Conservation (phyloP, 2,888 invertebrate species). For the Tupiocoris notatus region DNA sequence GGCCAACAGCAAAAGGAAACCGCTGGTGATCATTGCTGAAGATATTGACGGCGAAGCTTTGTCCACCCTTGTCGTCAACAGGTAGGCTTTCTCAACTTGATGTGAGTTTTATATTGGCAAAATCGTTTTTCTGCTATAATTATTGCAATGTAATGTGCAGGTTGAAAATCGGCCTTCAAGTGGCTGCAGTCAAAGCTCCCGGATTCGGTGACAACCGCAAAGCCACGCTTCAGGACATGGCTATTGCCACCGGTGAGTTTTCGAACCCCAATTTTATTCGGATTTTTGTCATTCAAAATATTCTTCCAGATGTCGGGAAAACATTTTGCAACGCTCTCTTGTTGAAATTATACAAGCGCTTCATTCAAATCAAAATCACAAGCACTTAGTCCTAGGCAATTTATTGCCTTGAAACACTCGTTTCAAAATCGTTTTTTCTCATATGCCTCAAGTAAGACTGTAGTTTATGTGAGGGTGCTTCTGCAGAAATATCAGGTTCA, state of each 20-base stretch:
- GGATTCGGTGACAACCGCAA: slow-evolving; percentile 97
- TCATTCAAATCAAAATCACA: too few relatives aligned
- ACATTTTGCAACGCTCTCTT: too few relatives aligned
- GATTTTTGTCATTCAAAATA: too few relatives aligned
- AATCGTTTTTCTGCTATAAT: not conserved
- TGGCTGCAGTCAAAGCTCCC: slow-evolving; percentile 93
- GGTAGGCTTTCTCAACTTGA: slow-evolving; percentile 53
- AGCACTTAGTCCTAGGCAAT: too few relatives aligned
- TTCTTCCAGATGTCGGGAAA: too few relatives aligned
- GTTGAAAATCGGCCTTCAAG: slow-evolving; percentile 88
- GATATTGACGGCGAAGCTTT: slow-evolving; percentile 95
- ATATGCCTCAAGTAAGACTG: too few relatives aligned
- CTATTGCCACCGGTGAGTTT: slow-evolving; percentile 70
- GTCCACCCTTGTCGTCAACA: slow-evolving; percentile 89
- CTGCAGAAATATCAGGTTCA: too few relatives aligned
- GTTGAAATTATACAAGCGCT: too few relatives aligned
- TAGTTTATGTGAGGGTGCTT: too few relatives aligned
- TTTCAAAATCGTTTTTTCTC: too few relatives aligned
- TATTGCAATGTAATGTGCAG: slow-evolving; percentile 51
- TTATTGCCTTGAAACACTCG: too few relatives aligned
- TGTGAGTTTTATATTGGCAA: not conserved
- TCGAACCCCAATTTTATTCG: too few relatives aligned
- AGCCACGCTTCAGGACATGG: slow-evolving; percentile 89
- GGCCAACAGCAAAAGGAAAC: slow-evolving; percentile 90
- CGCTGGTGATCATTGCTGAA: slow-evolving; percentile 91